Percentiles rank a stretch among this genome's conserved stretches.
phyloP scores from a whole-genome alignment of 2,113 vertebrate genomes.

The Pollimyrus isidori region DNA sequence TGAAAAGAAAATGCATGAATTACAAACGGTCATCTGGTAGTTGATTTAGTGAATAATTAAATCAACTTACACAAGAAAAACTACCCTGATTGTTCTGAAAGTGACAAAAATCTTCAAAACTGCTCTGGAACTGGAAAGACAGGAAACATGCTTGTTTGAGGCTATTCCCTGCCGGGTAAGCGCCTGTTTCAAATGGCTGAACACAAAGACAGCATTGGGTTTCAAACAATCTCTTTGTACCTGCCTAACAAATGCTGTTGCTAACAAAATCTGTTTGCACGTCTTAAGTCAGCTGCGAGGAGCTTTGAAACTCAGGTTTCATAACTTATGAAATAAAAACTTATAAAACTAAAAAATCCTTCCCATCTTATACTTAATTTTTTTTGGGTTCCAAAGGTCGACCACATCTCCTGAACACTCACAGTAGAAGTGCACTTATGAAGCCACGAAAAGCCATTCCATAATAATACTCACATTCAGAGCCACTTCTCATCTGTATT shows the following conservation, averaged over 20 bases:
- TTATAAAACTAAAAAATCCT: background rate
- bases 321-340: background rate
- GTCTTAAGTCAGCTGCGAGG: constrained; percentile 5
- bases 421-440: background rate
- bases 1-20: background rate
- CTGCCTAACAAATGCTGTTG: constrained; percentile 21
- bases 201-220: background rate
- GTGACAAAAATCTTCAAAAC: background rate
- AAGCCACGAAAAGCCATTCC: background rate
- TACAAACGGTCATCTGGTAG: background rate
- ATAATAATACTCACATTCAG: background rate
- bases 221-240: constrained; percentile 18
- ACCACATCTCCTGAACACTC: background rate
- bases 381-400: background rate
- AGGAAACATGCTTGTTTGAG: background rate
- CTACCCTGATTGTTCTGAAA: background rate
- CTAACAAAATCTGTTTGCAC: constrained; percentile 2
- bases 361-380: background rate
- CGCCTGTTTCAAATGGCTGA: background rate
- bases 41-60: background rate
- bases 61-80: background rate
- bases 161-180: background rate
- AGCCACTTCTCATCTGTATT: background rate
- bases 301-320: background rate
- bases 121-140: background rate